Percentiles rank a stretch among this genome's conserved stretches.
phyloP scores from a whole-genome alignment of 2,113 vertebrate genomes.

The Rattus rattus region DNA sequence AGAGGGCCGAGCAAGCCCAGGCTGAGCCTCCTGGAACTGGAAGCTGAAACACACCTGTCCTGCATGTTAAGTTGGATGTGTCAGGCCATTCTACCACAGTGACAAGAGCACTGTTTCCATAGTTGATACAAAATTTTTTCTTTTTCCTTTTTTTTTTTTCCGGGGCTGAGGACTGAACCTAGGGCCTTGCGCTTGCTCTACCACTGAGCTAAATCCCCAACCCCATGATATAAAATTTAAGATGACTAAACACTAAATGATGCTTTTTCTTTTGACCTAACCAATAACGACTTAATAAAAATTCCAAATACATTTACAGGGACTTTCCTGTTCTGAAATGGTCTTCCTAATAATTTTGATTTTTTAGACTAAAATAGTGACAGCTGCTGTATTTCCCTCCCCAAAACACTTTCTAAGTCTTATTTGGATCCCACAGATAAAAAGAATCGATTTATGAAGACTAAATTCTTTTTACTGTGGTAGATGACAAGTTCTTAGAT shows the following conservation, averaged over 20 bases:
- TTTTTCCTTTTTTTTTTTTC: too few species aligned
- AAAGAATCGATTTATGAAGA: neutral
- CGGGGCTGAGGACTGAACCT: too few species aligned
- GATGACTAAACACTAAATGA: neutral
- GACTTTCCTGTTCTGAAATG: conserved; percentile 31
- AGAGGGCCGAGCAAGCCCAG: neutral
- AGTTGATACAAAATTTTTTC: neutral
- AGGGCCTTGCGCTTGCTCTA: too few species aligned
- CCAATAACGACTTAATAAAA: conserved; percentile 41
- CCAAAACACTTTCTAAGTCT: neutral
- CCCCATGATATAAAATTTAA: neutral
- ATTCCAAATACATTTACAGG: neutral
- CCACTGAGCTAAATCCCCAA: too few species aligned
- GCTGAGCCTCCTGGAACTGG: neutral
- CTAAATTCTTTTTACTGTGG: neutral
- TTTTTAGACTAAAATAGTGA: conserved; percentile 8
- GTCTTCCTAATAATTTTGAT: conserved; percentile 42
- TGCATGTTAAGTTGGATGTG: neutral
- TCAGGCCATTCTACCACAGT: neutral
- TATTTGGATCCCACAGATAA: neutral
- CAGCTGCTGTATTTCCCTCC: neutral
- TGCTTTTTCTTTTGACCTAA: neutral
- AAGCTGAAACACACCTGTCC: neutral
- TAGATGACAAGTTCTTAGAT: neutral
- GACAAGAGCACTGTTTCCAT: neutral